These are phyloP conservation scores for Sciurus niger DNA, from an alignment of 2,113 vertebrate genomes.

Conservation along the genomic window DNA sequence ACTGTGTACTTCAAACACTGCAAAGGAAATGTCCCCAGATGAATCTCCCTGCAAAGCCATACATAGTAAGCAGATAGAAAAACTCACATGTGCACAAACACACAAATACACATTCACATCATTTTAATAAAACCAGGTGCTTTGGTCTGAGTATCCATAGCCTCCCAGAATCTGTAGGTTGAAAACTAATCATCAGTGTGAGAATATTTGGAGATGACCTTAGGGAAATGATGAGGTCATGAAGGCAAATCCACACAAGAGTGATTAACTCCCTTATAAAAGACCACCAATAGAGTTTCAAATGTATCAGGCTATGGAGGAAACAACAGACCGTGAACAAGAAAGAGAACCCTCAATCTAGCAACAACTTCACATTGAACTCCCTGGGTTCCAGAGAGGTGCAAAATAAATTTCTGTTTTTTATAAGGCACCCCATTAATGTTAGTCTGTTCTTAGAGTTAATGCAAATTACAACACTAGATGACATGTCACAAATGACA, in stretches of 20 bases:
- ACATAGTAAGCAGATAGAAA: background rate
- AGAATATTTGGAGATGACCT: background rate
- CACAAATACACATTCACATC: background rate
- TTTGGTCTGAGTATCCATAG: background rate
- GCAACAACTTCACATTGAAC: background rate
- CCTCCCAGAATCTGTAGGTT: background rate
- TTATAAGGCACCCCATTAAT: background rate
- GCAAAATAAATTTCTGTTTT: no score
- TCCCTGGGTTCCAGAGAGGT: background rate
- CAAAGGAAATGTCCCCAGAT: background rate
- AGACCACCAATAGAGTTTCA: accelerated
- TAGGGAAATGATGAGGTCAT: background rate
- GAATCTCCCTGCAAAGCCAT: background rate
- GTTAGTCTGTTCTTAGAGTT: background rate
- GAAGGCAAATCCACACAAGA: background rate
- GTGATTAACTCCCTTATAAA: background rate
- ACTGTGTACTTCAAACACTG: background rate
- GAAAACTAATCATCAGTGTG: background rate
- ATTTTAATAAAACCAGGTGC: background rate
- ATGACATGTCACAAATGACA: background rate
- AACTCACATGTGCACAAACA: background rate
- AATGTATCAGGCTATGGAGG: background rate
- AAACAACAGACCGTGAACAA: background rate
- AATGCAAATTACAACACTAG: no score
- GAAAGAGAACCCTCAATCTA: background rate